phyloP scores from a whole-genome alignment of 2,888 invertebrate genomes.

The Aquatica leii region DNA sequence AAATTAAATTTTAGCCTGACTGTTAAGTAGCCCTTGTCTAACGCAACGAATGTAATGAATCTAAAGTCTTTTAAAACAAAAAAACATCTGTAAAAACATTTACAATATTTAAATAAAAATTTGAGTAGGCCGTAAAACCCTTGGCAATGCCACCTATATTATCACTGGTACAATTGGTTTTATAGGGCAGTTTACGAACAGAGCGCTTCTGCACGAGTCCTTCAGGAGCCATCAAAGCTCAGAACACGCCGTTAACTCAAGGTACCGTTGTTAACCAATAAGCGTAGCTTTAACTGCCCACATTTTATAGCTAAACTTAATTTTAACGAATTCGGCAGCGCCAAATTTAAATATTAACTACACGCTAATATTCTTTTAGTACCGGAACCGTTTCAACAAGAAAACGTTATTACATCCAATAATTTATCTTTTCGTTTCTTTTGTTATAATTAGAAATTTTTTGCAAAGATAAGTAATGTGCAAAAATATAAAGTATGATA shows the following conservation, averaged over 20 bases:
- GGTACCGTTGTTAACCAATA: conserved; percentile 41
- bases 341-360: conserved; percentile 28
- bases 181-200: conserved; percentile 49
- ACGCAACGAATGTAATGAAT: too few species aligned
- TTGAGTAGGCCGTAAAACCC: conserved; percentile 20
- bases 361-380: conserved; percentile 14
- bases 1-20: too few species aligned
- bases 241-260: conserved; percentile 48
- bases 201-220: conserved; percentile 49
- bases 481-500: too few species aligned
- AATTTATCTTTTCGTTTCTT: too few species aligned
- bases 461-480: too few species aligned
- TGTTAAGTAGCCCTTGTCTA: too few species aligned
- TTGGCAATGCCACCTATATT: conserved; percentile 44
- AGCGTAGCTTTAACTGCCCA: conserved; percentile 32
- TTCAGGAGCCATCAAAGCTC: conserved; percentile 52
- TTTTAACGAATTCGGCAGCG: conserved; percentile 25
- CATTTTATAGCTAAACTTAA: conserved; percentile 29
- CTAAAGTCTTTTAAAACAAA: too few species aligned
- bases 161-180: conserved; percentile 49
- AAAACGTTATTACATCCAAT: too few species aligned
- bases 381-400: neutral
- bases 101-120: conserved; percentile 19
- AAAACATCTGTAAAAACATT: too few species aligned
- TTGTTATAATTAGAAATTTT: too few species aligned